Base-by-base conservation (phyloP, 2,888 invertebrate species). In the Tachystola acroxantha region DNA sequence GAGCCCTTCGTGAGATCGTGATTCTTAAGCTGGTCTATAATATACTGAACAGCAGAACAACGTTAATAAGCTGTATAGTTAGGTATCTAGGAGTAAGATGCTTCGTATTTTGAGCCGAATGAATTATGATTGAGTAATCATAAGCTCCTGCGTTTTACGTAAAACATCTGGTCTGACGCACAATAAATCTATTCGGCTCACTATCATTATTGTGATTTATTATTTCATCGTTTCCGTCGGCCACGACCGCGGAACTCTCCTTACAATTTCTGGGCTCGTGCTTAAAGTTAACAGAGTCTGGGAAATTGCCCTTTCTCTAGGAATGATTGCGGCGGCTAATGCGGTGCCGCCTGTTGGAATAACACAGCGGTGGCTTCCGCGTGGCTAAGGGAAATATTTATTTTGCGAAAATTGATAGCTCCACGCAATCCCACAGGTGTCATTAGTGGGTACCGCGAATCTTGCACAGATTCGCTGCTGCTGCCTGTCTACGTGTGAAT, bases 361-460 rank as follows among this genome's bases (percentile, higher is more conserved):
- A 78, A 72, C 62, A 73, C 61, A 59, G 71, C 64, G 56, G 69
- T 57, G 53, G 73, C 82, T 82, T 82, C 84, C 82, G 82, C 77
- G 62, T 79, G 55, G 62, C 64, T 64, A 61, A 64, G 61, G 53
- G 68, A 73, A 72, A 72, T 75, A 72, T 80, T 79, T 82, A 79
- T 78, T 78, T 79, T 73, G 60, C 66, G 68, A 51, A 76, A 80
- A 78, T 77, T 76, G 65, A 75, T 77, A 74, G 72, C 56, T 65
- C 50, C 53, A 52, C 38, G 44, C 49, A 55, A 49, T 58, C 57
- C 50, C 57, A 59, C 60, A 46, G 50, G 66, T 46, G 62, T 68
- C 66, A 73, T 80, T 74, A 77, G 54, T 52, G 44, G 50, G 52
- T 51, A 46, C 50, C 53, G 54, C 52, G 55, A 50, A 56, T 47